Percentiles rank a stretch among this genome's conserved stretches.
Evolutionary conservation across 2,888 invertebrate genomes (phyloP).

Genomic region (Andrena camellia): DNA sequence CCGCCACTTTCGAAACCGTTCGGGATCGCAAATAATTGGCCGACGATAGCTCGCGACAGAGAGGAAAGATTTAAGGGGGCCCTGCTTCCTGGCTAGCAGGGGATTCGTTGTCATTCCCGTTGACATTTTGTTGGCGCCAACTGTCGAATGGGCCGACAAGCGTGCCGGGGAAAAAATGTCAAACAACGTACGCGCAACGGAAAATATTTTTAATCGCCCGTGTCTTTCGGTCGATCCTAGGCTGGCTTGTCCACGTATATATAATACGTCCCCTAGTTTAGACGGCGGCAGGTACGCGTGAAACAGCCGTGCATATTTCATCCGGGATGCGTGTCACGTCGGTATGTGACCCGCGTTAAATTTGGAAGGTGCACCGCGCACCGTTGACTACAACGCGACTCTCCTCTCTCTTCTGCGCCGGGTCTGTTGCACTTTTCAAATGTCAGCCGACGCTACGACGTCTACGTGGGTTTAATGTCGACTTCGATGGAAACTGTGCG

Average conservation of each 20-base stretch:
- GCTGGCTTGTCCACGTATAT: not conserved
- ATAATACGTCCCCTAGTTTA: not conserved
- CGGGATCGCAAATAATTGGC: conserved; percentile 36
- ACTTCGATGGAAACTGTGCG: conserved; percentile 33
- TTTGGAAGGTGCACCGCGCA: conserved; percentile 61
- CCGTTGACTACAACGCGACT: not conserved
- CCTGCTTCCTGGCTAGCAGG: not conserved
- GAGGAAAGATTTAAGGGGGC: conserved; percentile 20
- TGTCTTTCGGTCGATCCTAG: not conserved
- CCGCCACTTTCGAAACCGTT: conserved; percentile 8
- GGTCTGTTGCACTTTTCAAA: conserved; percentile 65
- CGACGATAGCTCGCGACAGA: conserved; percentile 28
- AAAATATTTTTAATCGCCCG: not conserved
- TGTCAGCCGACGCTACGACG: conserved; percentile 45
- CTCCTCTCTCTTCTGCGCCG: conserved; percentile 4
- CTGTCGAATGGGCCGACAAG: too few relatives aligned
- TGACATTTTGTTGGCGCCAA: too few relatives aligned
- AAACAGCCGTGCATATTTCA: conserved; percentile 55
- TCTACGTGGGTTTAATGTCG: conserved; percentile 25
- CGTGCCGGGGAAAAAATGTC: not conserved
- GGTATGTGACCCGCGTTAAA: conserved; percentile 65
- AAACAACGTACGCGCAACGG: not conserved
- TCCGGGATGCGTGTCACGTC: conserved; percentile 51
- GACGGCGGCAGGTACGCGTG: conserved; percentile 17
- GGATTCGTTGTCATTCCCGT: too few relatives aligned